Base-by-base conservation (phyloP, 1,140 invertebrate genomes). In the Halesus radiatus region DNA sequence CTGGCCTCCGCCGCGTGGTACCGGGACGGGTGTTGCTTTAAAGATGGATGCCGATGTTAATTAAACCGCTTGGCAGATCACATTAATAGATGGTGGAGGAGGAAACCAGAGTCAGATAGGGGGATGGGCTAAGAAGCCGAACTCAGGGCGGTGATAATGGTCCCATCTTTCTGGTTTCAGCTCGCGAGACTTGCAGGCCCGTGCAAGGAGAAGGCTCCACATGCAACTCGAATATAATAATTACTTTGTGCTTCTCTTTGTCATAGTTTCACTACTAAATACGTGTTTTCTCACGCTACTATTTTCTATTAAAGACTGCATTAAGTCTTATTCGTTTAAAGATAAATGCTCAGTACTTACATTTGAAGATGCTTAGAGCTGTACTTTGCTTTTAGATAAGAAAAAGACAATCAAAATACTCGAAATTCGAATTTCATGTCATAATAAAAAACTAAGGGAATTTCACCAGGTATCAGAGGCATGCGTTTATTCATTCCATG, bases 31-130 rank as follows among this genome's bases (percentile, higher is more conserved):
- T 29, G 50, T 56, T 18, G 70, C 53, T 54, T 18, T 56, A 74
- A 72, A 74, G 50, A 26, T 74, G 70, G 52, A 45, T 66, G 75
- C 76, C 76, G 70, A 81, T 78, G 80, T 81, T 81, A 81, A 81
- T 81, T 81, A 81, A 81, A 81, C 80, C 68, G 70, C 76, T 81
- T 60, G 74, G 75, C 72, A 72, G 76, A 81, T 78, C 80, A 58
- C 76, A 81, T 81, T 81, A 81, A 81, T 81, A 81, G 76, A 81
- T 81, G 80, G 76, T 23, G 76, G 62, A 29, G 70, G 80, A 70
- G 66, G 66, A 45, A 70, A 70, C 66, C 66, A 70, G 66, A 58
- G n/a, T 15, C 23, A 58, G 72, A 26, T 66, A 45, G 70, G 70
- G 70, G 70, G 70, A 18, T 29, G 70, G 70, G 22, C 70, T 20